phyloP scores from a whole-genome alignment of 2,113 vertebrate species.

The Corythoichthys haematopterus region DNA sequence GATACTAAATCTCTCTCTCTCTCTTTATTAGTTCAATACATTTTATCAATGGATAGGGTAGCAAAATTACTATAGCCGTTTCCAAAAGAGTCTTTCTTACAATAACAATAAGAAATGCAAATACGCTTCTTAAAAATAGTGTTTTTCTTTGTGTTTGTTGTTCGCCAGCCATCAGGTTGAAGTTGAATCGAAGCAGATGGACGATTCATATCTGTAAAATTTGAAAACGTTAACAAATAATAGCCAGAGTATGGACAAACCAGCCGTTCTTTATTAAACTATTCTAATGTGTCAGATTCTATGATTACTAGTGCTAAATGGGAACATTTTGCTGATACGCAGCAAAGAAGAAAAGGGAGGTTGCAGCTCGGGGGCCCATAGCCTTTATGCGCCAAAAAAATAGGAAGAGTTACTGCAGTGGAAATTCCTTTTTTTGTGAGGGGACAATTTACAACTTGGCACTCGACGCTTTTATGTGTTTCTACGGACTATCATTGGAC shows the following conservation, averaged over 20 bases:
- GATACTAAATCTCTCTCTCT: too few species aligned
- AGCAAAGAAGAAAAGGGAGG: neutral
- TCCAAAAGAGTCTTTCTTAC: too few species aligned
- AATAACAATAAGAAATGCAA: neutral
- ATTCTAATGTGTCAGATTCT: too few species aligned
- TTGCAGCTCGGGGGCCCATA: neutral
- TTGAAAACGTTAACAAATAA: too few species aligned
- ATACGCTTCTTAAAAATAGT: neutral
- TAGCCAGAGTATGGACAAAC: too few species aligned
- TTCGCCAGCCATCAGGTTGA: too few species aligned
- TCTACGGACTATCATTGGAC: conserved; percentile 96
- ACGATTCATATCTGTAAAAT: neutral
- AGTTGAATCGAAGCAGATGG: neutral
- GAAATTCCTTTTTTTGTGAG: conserved; percentile 99
- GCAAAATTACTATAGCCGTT: too few species aligned
- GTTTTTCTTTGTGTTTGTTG: neutral
- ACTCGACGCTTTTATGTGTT: conserved; percentile 98
- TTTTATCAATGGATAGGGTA: too few species aligned
- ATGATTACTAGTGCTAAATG: neutral
- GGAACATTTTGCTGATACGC: neutral
- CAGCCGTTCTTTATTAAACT: too few species aligned
- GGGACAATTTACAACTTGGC: conserved; percentile 99
- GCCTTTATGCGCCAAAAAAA: conserved; percentile 54
- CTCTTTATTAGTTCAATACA: too few species aligned
- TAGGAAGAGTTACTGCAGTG: conserved; percentile 88